Evolutionary conservation across 2,888 invertebrate species (phyloP).

Genomic region (Conchocele bisecta): DNA sequence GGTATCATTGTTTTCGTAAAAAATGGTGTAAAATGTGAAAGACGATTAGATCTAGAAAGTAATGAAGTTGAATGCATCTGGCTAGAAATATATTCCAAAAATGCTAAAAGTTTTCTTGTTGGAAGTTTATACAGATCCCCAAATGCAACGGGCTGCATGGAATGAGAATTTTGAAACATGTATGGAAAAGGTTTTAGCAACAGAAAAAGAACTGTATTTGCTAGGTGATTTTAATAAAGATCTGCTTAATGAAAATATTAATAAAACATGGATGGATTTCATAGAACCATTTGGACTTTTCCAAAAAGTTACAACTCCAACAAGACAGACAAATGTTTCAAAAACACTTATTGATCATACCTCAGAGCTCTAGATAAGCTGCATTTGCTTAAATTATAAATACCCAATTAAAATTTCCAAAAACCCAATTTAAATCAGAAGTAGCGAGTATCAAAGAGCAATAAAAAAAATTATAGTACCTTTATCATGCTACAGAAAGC

Average conservation of each 20-base stretch:
- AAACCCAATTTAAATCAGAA: no score
- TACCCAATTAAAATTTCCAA: no score
- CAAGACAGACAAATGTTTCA: background rate
- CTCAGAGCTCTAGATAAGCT: no score
- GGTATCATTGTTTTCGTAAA: constrained; percentile 2
- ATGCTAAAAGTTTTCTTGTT: background rate
- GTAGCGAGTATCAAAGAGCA: no score
- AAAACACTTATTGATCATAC: constrained; percentile 12
- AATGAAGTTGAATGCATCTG: constrained; percentile 2
- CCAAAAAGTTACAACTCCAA: background rate
- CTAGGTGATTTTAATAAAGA: constrained; percentile 4
- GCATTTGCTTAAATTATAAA: no score
- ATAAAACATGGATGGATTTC: no score
- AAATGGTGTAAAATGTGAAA: background rate
- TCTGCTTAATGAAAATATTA: no score
- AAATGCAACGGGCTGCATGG: background rate
- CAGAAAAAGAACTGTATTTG: background rate
- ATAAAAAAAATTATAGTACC: no score
- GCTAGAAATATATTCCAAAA: constrained; percentile 2
- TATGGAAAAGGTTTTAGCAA: background rate
- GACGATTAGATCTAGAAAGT: background rate
- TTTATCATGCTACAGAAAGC: no score
- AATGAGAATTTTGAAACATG: constrained; percentile 1
- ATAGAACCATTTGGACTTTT: background rate
- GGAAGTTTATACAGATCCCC: constrained; percentile 3